phyloP scores from a whole-genome alignment of 2,797 vertebrate species.

The Lindbergichthys nudifrons region DNA sequence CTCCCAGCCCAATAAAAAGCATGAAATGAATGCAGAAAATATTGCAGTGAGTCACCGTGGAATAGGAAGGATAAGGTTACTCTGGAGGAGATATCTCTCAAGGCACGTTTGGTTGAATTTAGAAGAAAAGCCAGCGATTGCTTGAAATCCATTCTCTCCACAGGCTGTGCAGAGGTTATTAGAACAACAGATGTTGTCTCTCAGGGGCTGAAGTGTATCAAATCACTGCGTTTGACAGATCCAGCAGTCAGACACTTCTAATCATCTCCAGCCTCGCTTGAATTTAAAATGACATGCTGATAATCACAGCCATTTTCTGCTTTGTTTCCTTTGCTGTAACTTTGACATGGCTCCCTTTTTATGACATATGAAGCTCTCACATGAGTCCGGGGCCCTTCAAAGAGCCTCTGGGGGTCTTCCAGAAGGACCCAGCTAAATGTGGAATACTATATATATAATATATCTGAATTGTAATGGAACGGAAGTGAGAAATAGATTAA shows the following conservation, averaged over 20 bases:
- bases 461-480: not conserved
- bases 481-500: too few relatives aligned
- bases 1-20: slow-evolving; percentile 57
- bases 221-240: slow-evolving; percentile 55
- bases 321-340: slow-evolving; percentile 13
- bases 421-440: slow-evolving; percentile 2
- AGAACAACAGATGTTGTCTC: slow-evolving; percentile 66
- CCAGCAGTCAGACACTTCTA: slow-evolving; percentile 51
- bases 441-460: not conserved
- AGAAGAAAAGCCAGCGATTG: slow-evolving; percentile 65
- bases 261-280: slow-evolving; percentile 38
- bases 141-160: slow-evolving; percentile 57
- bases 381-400: not conserved
- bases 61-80: slow-evolving; percentile 68
- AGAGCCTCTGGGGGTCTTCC: not conserved
- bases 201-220: slow-evolving; percentile 50
- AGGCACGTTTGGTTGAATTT: slow-evolving; percentile 66
- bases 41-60: slow-evolving; percentile 52
- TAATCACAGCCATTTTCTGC: slow-evolving; percentile 52
- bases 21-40: slow-evolving; percentile 60
- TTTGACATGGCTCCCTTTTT: slow-evolving; percentile 19
- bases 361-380: not conserved
- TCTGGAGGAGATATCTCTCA: slow-evolving; percentile 61
- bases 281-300: slow-evolving; percentile 55
- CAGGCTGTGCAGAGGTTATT: slow-evolving; percentile 62